Conservation (phyloP, 2,888 invertebrate genomes). For the Drosophila gaucha region DNA sequence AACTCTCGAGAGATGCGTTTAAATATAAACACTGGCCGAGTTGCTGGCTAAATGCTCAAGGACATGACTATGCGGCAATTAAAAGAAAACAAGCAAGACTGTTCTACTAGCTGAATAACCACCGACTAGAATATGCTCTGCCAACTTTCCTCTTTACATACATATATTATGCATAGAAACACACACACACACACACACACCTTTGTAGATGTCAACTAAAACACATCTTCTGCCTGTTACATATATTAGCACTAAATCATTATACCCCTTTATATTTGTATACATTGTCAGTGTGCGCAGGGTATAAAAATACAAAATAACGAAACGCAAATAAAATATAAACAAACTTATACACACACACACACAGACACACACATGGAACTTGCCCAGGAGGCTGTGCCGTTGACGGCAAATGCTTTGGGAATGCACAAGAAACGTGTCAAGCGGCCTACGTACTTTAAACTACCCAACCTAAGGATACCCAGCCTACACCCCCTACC, state of each 20-base stretch:
- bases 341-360: conserved; percentile 21
- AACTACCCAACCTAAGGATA: conserved; percentile 10
- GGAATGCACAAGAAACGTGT: conserved; percentile 53
- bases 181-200: no score
- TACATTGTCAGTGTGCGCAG: neutral
- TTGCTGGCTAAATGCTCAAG: conserved; percentile 45
- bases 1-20: conserved; percentile 52
- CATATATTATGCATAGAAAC: no score
- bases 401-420: conserved; percentile 39
- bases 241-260: neutral
- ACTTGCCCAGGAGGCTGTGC: conserved; percentile 52
- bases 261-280: neutral
- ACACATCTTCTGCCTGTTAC: no score
- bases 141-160: no score
- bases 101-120: neutral
- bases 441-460: conserved; percentile 42
- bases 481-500: neutral
- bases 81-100: conserved; percentile 34
- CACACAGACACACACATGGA: neutral
- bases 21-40: conserved; percentile 51
- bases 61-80: conserved; percentile 60
- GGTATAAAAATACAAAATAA: conserved; percentile 24
- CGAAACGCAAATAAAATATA: conserved; percentile 47
- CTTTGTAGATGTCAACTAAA: no score
- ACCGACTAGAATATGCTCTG: conserved; percentile 1